A percentile compares a stretch with the other conserved stretches of the same genome.
These are phyloP conservation scores for Clitarchus hookeri DNA, from an alignment of 2,888 invertebrate species.

Conservation along the genomic window DNA sequence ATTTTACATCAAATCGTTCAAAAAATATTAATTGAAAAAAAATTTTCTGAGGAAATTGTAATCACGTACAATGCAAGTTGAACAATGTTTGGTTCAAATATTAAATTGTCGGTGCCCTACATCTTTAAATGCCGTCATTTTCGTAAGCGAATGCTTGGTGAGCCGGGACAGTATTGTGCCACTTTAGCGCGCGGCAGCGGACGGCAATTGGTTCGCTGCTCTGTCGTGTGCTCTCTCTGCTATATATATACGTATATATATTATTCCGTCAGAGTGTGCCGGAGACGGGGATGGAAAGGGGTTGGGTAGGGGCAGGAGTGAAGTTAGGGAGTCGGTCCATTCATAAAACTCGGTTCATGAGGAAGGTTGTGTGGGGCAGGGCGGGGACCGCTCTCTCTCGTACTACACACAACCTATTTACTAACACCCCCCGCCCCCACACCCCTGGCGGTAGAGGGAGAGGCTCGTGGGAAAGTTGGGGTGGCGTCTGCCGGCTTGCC, in stretches of 20 bases:
- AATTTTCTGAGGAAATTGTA: no score
- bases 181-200: neutral
- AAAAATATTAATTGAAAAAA: no score
- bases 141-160: no score
- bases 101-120: no score
- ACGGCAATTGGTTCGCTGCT: neutral
- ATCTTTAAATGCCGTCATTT: no score
- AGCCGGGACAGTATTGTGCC: neutral
- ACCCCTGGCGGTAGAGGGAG: neutral
- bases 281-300: neutral
- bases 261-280: neutral
- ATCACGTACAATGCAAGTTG: no score
- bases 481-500: neutral
- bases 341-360: neutral
- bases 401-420: slow-evolving; percentile 14
- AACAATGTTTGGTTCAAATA: no score
- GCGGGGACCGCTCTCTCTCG: neutral
- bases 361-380: neutral
- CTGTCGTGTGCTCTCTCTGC: neutral
- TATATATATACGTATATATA: neutral
- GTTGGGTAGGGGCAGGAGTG: neutral
- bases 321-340: neutral
- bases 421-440: neutral
- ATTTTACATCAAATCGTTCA: no score
- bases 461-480: slow-evolving; percentile 1